phyloP scores from a whole-genome alignment of 2,888 invertebrate genomes.

The Seladonia tumulorum region DNA sequence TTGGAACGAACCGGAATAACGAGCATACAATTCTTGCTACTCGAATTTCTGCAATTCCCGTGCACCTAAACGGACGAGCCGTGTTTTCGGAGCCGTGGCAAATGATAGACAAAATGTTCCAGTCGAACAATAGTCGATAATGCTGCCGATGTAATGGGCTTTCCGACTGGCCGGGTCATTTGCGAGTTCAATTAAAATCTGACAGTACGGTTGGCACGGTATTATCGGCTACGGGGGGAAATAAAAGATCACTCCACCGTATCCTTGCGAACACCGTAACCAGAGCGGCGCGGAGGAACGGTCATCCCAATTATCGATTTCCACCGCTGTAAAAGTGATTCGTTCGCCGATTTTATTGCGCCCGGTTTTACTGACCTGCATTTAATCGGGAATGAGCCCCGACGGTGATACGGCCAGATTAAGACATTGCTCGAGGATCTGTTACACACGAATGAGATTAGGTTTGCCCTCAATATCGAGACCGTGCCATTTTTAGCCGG shows the following conservation, averaged over 20 bases:
- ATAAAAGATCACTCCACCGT: neutral
- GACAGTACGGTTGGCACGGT: neutral
- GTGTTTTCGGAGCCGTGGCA: neutral
- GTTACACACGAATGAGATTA: constrained; percentile 56
- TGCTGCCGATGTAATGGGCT: neutral
- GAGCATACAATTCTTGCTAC: too few relatives aligned
- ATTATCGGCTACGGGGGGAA: neutral
- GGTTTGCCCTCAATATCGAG: constrained; percentile 35
- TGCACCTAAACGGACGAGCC: neutral
- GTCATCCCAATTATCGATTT: constrained; percentile 33
- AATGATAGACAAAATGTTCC: neutral
- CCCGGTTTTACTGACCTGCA: constrained; percentile 43
- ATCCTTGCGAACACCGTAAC: neutral
- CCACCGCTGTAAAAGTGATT: neutral
- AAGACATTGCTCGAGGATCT: constrained; percentile 48
- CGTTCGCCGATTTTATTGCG: constrained; percentile 35
- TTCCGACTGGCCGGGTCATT: neutral
- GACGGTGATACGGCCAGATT: constrained; percentile 25
- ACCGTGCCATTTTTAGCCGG: constrained; percentile 23
- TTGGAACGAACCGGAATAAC: too few relatives aligned
- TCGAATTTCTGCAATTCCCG: neutral
- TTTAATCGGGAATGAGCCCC: constrained; percentile 43
- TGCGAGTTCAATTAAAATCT: constrained; percentile 15
- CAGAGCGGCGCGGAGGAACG: neutral
- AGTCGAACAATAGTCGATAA: neutral